These are phyloP conservation scores for Melinopterus prodromus DNA, from an alignment of 2,888 invertebrate genomes.

Conservation along the genomic window DNA sequence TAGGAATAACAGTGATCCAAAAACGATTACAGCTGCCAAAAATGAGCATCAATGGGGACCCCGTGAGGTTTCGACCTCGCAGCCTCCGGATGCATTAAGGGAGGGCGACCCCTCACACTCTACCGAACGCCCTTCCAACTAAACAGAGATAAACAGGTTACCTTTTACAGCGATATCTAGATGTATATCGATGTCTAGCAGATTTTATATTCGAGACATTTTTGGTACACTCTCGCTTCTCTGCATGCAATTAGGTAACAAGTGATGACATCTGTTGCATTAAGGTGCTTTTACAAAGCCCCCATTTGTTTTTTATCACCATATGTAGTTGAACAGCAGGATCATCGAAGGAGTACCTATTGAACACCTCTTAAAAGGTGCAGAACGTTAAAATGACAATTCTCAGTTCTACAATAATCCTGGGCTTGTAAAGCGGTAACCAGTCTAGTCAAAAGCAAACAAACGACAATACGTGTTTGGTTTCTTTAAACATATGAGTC, in stretches of 20 bases:
- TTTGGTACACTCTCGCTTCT: background rate
- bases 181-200: background rate
- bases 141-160: background rate
- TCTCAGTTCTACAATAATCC: no score
- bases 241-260: slow-evolving; percentile 6
- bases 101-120: slow-evolving; percentile 25
- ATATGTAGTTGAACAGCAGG: no score
- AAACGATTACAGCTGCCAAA: slow-evolving; percentile 63
- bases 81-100: slow-evolving; percentile 33
- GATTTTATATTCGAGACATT: background rate
- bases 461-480: no score
- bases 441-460: no score
- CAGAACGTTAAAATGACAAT: no score
- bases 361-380: no score
- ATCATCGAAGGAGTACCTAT: no score
- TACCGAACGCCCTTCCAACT: background rate
- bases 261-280: slow-evolving; percentile 4
- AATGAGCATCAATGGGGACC: slow-evolving; percentile 60
- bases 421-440: no score
- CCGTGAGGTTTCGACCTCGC: slow-evolving; percentile 47
- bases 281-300: background rate
- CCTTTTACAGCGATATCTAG: background rate
- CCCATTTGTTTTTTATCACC: background rate
- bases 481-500: no score
- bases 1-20: slow-evolving; percentile 62